Conservation (phyloP, 2,113 vertebrate genomes). For the Leptosomus discolor region DNA sequence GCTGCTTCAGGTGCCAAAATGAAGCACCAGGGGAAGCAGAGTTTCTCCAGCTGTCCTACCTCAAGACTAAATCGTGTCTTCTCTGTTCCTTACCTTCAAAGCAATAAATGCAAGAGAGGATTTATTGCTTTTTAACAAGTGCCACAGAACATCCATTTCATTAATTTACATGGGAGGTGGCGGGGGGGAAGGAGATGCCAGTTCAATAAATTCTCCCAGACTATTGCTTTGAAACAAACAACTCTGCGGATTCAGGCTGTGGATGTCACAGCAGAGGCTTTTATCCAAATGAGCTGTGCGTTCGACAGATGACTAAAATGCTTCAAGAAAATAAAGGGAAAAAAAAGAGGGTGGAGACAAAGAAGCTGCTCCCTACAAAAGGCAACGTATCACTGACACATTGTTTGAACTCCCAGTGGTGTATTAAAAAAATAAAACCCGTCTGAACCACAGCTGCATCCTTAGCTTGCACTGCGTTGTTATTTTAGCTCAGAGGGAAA, state of each 20-base stretch:
- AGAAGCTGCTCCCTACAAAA: background rate
- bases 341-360: background rate
- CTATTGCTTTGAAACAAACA: slow-evolving; percentile 53
- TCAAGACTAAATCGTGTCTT: background rate
- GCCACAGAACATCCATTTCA: slow-evolving; percentile 42
- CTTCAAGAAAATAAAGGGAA: slow-evolving; percentile 19
- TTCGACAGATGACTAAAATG: slow-evolving; percentile 31
- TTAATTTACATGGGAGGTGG: background rate
- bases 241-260: background rate
- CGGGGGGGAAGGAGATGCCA: background rate
- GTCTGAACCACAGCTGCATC: slow-evolving; percentile 48
- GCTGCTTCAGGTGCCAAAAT: background rate
- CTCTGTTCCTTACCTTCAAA: background rate
- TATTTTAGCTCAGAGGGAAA: background rate
- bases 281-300: slow-evolving; percentile 54
- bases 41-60: background rate
- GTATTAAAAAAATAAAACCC: slow-evolving; percentile 33
- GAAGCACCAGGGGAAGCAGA: background rate
- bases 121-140: slow-evolving; percentile 58
- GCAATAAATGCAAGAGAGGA: background rate
- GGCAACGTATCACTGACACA: background rate
- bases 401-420: slow-evolving; percentile 57
- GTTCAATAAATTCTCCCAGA: slow-evolving; percentile 54
- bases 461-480: background rate
- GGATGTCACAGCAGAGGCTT: slow-evolving; percentile 56